phyloP scores from a whole-genome alignment of 1,140 invertebrate genomes.

The Anastatus disparis region DNA sequence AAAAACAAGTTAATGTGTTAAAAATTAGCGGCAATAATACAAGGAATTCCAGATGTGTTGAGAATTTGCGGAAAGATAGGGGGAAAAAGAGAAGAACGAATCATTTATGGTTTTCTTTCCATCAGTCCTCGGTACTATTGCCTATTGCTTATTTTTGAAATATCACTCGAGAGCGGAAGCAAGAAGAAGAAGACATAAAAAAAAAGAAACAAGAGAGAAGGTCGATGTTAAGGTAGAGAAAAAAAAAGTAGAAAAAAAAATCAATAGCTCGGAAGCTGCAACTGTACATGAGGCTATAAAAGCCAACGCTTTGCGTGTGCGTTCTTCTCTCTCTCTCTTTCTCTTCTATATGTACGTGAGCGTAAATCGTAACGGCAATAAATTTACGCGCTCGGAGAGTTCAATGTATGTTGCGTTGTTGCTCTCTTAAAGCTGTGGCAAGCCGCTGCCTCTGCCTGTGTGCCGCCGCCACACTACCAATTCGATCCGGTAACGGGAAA shows the following conservation, averaged over 20 bases:
- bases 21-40: not conserved
- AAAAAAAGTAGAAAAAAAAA: slow-evolving; percentile 16
- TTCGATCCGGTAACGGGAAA: slow-evolving; percentile 48
- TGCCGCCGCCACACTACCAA: slow-evolving; percentile 17
- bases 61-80: not conserved
- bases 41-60: not conserved
- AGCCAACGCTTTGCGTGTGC: slow-evolving; percentile 2
- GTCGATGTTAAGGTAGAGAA: not conserved
- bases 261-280: slow-evolving; percentile 33
- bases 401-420: slow-evolving; percentile 33
- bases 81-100: not conserved
- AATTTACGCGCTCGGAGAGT: slow-evolving; percentile 40
- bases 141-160: slow-evolving; percentile 11
- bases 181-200: not conserved
- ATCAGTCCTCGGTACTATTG: not conserved
- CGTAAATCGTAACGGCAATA: slow-evolving; percentile 40
- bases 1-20: no score
- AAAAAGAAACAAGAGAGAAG: no score
- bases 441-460: no score
- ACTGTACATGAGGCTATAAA: slow-evolving; percentile 28
- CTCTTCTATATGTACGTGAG: slow-evolving; percentile 18
- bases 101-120: not conserved
- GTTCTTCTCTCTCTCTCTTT: not conserved
- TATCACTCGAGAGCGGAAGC: not conserved
- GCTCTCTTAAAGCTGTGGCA: no score